phyloP scores from a whole-genome alignment of 2,113 vertebrate species.

The Nicator chloris region DNA sequence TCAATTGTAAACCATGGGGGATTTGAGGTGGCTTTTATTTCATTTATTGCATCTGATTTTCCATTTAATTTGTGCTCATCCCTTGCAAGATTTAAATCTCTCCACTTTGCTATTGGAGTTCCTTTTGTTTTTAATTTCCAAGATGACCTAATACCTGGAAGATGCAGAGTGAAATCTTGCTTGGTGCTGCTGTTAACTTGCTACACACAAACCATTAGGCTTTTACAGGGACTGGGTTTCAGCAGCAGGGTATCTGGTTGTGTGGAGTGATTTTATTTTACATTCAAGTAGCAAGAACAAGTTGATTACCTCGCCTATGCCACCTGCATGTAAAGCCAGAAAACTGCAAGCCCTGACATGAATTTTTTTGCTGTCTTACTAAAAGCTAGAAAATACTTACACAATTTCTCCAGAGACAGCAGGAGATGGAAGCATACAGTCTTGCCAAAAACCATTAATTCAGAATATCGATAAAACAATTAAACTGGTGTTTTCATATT shows the following conservation, averaged over 20 bases:
- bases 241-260: slow-evolving; percentile 41
- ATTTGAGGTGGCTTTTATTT: background rate
- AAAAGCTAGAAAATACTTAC: background rate
- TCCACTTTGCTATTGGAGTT: background rate
- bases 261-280: slow-evolving; percentile 71
- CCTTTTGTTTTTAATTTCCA: background rate
- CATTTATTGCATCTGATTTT: background rate
- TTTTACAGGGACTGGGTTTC: slow-evolving; percentile 72
- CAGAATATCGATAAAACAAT: background rate
- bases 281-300: slow-evolving; percentile 58
- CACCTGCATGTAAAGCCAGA: slow-evolving; percentile 47
- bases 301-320: slow-evolving; percentile 59
- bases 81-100: background rate
- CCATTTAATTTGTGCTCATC: background rate
- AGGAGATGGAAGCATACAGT: background rate
- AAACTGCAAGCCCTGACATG: slow-evolving; percentile 40
- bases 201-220: slow-evolving; percentile 46
- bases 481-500: background rate
- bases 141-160: background rate
- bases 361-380: slow-evolving; percentile 48
- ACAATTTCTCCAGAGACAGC: background rate
- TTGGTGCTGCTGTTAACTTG: slow-evolving; percentile 20
- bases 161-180: background rate
- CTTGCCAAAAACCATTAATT: background rate
- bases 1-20: background rate